Evolutionary conservation across 2,113 vertebrate species (phyloP), one percentile per base, ranked within the genome.

Genomic region (Cyprinodon tularosa): DNA sequence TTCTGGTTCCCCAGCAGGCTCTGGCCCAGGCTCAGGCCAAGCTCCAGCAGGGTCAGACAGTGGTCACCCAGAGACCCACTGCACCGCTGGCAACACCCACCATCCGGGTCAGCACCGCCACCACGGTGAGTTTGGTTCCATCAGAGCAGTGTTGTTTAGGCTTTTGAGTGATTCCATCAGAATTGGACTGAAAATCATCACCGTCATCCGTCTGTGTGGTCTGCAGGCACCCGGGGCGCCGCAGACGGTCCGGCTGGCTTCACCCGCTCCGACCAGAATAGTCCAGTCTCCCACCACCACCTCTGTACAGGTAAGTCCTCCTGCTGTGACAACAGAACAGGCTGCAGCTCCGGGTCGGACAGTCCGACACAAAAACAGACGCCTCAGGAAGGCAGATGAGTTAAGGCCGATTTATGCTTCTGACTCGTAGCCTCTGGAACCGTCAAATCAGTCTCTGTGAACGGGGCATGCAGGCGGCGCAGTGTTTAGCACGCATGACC

Each of bases 1-100:
- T 96, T 3, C 95, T 96, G 95, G 95, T 96, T 57, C 95, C 95
- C 0, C 96, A 96, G 91, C 95, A 96, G 89, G 95, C 95, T 1
- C 91, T 96, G 69, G 95, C 95, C 0, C 95, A 96, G 81, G 95
- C 95, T 68, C 95, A 96, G 86, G 93, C 94, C 14, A 93, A 93
- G 83, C 83, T 84, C 0, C 91, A 92, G 63, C 94, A 95, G 66
- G 82, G 88, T 0, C 95, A 95, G 62, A 84, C 93, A 0, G 92
- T 92, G 57, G 84, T 96, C 70, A 87, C 93, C 0, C 95, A 95
- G 4, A 92, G 95, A 22, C 93, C 95, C 0, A 80, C 91, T 0
- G 89, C 94, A 0, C 94, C 96, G 1, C 94, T 95, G 0, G 63
- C 93, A 0, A 88, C 85, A 1, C 80, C 95, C 45, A 89, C 95